Base-by-base conservation (phyloP, 2,113 vertebrate genomes). In the Sapajus apella region DNA sequence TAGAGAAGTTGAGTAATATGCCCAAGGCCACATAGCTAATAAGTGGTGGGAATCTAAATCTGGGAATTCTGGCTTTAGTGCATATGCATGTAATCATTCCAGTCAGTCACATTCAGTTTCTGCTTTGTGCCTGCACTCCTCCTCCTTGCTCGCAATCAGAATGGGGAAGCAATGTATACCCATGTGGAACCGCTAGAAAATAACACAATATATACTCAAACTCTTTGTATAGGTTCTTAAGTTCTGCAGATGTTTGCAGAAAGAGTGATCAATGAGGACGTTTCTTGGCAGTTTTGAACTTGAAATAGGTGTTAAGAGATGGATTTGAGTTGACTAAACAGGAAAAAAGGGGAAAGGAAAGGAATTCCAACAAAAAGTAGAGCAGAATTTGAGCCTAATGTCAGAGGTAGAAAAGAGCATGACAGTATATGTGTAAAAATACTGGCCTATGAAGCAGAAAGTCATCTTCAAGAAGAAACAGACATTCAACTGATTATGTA, bases 281-380 rank as follows among this genome's bases (percentile, higher is more conserved):
- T 64, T 87, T 81, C 3, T 27, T 73, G 30, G 8, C 27, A 27
- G 64, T 73, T 72, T 81, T 30, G n/a, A 43, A 52, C 55, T 55
- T 64, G 55, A 92, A 92, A 55, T 45, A 37, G n/a, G 13, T 91
- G 50, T 95, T 55, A n/a, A 92, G 55, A 87, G 87, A 52, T 81
- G 16, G 23, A 81, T 81, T 72, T 37, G 32, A 32, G 13, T 45
- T 47, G 20, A 50, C 13, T 35, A 89, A 82, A 37, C 35, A 32
- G 35, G 50, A 58, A 13, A 70, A 79, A 77, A 45, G 3, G 18
- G 32, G 58, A 79, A 32, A 18, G 18, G 17, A 47, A 68, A 95
- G 61, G 45, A 86, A 72, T 79, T 90, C 25, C 73, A 80, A 80
- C 79, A 86, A 55, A 27, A n/a, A 9, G 37, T 30, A n/a, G 11